Evolutionary conservation across 2,888 invertebrate species (phyloP), one percentile per base, ranked within the genome.

Genomic region (Dynastes hyllus): DNA sequence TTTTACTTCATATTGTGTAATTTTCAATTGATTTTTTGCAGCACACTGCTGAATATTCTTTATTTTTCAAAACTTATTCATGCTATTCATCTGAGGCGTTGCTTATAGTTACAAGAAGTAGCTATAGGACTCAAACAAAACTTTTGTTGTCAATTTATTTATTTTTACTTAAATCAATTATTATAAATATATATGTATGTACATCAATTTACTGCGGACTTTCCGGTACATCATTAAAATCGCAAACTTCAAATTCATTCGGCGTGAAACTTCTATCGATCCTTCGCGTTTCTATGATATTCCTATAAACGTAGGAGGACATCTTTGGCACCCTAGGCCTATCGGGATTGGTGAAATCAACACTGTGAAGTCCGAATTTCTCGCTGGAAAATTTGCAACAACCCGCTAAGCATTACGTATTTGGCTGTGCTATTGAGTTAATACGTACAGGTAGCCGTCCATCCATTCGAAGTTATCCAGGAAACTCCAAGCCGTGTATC

Each of bases 391-490:
- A 32, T 32, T 32, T 32, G 11, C 45, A 27, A 11, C 27, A 40
- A 16, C 45, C 1, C 16, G 16, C 45, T 63, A 37, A 63, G 5
- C 27, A 16, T 63, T 13, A 63, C 29, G 22, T 6, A 27, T 27
- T 27, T 6, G 22, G 22, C 8, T 0, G 63, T 29, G 13, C 6
- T 13, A 8, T n/a, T 13, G 2, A 13, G 2, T 63, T 40, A 16
- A 45, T 13, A 69, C 88, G 87, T 86, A 91, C 88, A 86, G 86
- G 84, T 91, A 92, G 13, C 92, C 92, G 53, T 86, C 86, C 1
- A 84, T 86, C 92, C 92, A 93, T 87, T 93, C 93, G 81, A 93
- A 92, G 84, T 92, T 92, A 84, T 93, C 93, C 89, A 93, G 89
- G 40, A 93, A 87, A 2, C 92, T 92, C 92, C 93, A 92, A 0